Percentiles rank a stretch among this genome's conserved stretches.
Conservation (phyloP, 2,113 vertebrate species). For the Paradoxurus hermaphroditus region DNA sequence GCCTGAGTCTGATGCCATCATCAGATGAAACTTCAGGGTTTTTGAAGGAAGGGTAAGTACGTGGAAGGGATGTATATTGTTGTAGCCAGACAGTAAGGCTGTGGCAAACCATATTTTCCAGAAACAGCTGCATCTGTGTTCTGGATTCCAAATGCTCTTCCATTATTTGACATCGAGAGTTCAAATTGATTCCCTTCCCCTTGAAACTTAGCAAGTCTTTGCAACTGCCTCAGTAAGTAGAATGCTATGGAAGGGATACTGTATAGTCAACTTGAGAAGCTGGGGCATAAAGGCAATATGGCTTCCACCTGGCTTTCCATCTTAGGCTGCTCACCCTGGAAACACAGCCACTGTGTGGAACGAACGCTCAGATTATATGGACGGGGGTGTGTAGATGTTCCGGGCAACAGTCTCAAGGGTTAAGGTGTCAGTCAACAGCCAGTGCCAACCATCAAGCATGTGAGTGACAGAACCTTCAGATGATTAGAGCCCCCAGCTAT, state of each 20-base stretch:
- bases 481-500: not conserved
- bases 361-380: not conserved
- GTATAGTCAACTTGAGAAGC: fast-evolving
- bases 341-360: not conserved
- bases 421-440: not conserved
- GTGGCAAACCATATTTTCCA: not conserved
- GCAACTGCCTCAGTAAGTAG: not conserved
- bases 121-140: not conserved
- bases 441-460: not conserved
- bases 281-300: not conserved
- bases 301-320: not conserved
- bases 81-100: not conserved
- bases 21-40: not conserved
- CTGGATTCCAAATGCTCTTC: not conserved
- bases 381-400: not conserved
- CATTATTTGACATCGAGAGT: not conserved
- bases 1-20: not conserved
- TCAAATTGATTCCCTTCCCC: not conserved
- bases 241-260: not conserved
- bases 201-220: not conserved
- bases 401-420: not conserved
- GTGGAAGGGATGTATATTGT: not conserved
- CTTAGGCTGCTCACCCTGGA: not conserved
- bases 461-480: not conserved
- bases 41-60: not conserved